Conservation (phyloP, 1,140 invertebrate species). For the Mycetomoellerius zeteki region DNA sequence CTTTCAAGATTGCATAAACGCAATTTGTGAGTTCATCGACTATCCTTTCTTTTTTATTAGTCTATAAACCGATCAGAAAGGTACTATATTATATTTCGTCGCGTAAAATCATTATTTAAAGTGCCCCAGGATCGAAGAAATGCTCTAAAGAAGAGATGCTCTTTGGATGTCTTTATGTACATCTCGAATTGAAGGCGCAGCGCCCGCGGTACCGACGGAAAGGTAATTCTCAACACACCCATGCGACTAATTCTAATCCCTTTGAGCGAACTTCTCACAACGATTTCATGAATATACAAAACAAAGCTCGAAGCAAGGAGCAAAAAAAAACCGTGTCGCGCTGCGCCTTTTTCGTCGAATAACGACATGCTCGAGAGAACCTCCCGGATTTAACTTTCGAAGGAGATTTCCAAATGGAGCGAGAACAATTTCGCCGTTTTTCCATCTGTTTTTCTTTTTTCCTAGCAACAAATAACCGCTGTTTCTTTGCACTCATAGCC, state of each 20-base stretch:
- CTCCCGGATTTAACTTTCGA: slow-evolving; percentile 62
- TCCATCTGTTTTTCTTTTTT: slow-evolving; percentile 50
- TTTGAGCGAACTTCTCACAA: slow-evolving; percentile 47
- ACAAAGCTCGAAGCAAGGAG: slow-evolving; percentile 9
- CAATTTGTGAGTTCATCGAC: background rate
- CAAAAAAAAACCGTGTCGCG: background rate
- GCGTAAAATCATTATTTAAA: slow-evolving; percentile 58
- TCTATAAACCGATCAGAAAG: slow-evolving; percentile 23
- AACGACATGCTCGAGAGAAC: slow-evolving; percentile 52
- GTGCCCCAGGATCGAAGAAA: background rate
- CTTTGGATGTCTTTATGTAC: background rate
- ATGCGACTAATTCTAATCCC: slow-evolving; percentile 52
- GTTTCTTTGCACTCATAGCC: slow-evolving; percentile 5
- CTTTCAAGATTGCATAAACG: background rate
- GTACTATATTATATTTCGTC: slow-evolving; percentile 35
- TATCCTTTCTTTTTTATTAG: slow-evolving; percentile 12
- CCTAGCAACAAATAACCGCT: slow-evolving; percentile 25
- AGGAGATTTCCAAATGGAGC: slow-evolving; percentile 64
- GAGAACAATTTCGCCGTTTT: slow-evolving; percentile 65
- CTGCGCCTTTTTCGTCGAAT: slow-evolving; percentile 50
- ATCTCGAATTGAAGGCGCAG: background rate
- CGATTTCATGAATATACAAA: slow-evolving; percentile 64
- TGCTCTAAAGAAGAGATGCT: slow-evolving; percentile 23
- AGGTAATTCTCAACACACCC: slow-evolving; percentile 45
- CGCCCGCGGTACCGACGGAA: background rate